phyloP scores from a whole-genome alignment of 64 coral and sea anemone species.

The Porites lutea region DNA sequence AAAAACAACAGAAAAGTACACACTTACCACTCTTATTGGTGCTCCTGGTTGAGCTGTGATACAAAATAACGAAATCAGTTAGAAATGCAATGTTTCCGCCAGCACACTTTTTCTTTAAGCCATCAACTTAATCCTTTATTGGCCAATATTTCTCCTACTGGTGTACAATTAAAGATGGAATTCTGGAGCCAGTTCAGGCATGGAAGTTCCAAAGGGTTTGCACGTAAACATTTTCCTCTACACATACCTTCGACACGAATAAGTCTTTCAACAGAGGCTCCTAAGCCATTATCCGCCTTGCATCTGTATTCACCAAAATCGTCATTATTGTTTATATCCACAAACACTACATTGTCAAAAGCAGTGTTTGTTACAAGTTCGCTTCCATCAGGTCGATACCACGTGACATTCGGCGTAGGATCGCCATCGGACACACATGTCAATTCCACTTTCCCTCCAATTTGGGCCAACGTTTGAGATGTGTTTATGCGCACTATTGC shows the following conservation, averaged over 20 bases:
- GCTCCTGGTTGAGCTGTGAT: not conserved
- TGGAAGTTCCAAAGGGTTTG: no score
- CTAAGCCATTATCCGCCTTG: conserved; percentile 13
- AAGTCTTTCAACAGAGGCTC: conserved; percentile 13
- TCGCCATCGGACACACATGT: conserved; percentile 25
- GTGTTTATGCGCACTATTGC: not conserved
- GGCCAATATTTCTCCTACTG: no score
- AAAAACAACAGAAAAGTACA: not conserved
- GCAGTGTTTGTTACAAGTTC: conserved; percentile 8
- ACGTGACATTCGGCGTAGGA: conserved; percentile 28
- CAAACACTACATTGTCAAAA: conserved; percentile 1
- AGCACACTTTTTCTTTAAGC: no score
- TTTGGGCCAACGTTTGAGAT: not conserved
- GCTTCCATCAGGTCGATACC: conserved; percentile 35
- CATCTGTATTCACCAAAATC: conserved; percentile 47
- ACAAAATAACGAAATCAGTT: not conserved
- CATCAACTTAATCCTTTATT: no score
- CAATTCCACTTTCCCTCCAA: conserved; percentile 22
- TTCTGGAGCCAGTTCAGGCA: no score
- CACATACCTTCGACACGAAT: not conserved
- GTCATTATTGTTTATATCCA: not conserved
- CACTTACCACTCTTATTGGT: not conserved
- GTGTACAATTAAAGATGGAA: no score
- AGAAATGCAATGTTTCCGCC: no score
- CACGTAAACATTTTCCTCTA: no score